Evolutionary conservation across 37 sponge, comb jelly and placozoan species (phyloP), one percentile per base, ranked within the genome.

Genomic region (Lycopodina hypogea): DNA sequence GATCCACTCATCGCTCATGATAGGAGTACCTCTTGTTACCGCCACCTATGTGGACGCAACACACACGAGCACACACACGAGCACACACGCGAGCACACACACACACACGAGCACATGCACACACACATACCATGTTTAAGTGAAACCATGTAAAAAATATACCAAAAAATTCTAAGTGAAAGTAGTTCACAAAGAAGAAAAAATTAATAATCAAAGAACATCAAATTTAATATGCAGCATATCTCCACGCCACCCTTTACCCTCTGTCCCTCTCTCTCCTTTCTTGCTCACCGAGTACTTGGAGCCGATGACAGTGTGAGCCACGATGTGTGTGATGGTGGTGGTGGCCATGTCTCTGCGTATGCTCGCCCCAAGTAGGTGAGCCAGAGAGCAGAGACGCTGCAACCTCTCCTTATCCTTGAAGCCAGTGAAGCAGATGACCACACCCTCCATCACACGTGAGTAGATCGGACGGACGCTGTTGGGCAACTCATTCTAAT

Each of bases 1-100:
- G 53, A 96, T 45, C 96, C 96, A 96, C 21, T 79, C 62, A 53
- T 90, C 96, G 45, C 91, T 90, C 96, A 96, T 96, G 23, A 96
- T 96, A 18, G 91, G 76, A 56, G 87, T 87, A 3, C 91, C 94
- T 12, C 92, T 64, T 9, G 72, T 76, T 23, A 96, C 92, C 0
- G 94, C 96, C 42, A 81, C 79, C 94, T 94, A 56, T 15, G 68
- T 26, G 63, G 38, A 57, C 9, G 28, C 22, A 56, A 61, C 21
- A 75, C 23, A 33, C 12, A 22, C 32, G 18, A 65, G 6, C 22
- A n/a, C n/a, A n/a, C n/a, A n/a, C n/a, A n/a, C n/a, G n/a, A n/a
- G n/a, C n/a, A n/a, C n/a, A n/a, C n/a, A n/a, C n/a, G n/a, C n/a
- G n/a, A n/a, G n/a, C n/a, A n/a, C n/a, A n/a, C n/a, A n/a, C n/a